phyloP scores from a whole-genome alignment of 2,113 vertebrate species.

The Ophthalmotilapia sp. region DNA sequence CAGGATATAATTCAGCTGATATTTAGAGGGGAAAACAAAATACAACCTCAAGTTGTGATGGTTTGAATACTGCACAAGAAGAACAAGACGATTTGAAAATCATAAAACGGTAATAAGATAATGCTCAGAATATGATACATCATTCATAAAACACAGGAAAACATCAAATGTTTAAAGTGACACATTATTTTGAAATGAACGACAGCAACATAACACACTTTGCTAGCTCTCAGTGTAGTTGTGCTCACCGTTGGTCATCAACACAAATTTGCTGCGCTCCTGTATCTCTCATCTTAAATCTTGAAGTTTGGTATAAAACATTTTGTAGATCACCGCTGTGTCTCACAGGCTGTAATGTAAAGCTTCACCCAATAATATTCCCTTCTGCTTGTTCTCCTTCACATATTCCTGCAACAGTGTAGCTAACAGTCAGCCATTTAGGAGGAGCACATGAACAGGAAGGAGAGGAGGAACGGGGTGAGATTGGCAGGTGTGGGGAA shows the following conservation, averaged over 20 bases:
- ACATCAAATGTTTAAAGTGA: not conserved
- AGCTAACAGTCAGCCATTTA: conserved; percentile 13
- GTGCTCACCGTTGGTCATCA: not conserved
- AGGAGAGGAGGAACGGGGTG: not conserved
- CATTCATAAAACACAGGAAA: not conserved
- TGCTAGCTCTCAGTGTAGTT: not conserved
- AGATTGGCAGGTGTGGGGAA: conserved; percentile 20
- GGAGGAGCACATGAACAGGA: not conserved
- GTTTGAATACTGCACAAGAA: not conserved
- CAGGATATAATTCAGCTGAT: conserved; percentile 11
- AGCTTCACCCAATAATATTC: not conserved
- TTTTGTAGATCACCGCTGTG: not conserved
- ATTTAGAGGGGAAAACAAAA: not conserved
- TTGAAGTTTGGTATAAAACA: not conserved
- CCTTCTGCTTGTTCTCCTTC: not conserved
- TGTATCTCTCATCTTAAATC: not conserved
- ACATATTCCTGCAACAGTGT: not conserved
- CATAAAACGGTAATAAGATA: not conserved
- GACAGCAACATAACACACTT: not conserved
- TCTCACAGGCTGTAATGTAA: not conserved
- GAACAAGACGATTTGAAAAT: not conserved
- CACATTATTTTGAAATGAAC: not conserved
- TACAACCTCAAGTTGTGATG: not conserved
- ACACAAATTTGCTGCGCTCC: not conserved
- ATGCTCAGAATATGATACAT: not conserved